A percentile compares a stretch with the other conserved stretches of the same genome.
Evolutionary conservation across 2,797 vertebrate genomes (phyloP).

Genomic region (Scleropages formosus): DNA sequence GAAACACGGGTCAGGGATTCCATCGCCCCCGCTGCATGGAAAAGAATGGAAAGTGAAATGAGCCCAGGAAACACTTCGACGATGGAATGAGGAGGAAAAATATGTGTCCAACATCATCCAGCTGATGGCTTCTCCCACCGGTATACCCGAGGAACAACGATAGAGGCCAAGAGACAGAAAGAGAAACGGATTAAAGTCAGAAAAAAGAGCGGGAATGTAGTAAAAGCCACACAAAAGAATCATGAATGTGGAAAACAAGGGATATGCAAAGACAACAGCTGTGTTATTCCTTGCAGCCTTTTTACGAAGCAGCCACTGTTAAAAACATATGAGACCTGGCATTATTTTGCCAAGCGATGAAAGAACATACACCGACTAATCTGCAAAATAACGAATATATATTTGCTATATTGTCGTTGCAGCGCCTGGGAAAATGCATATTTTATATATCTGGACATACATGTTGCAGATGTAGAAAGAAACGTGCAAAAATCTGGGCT

Average conservation of each 20-base stretch:
- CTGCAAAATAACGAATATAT: not conserved
- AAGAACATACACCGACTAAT: too few relatives aligned
- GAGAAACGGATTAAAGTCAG: too few relatives aligned
- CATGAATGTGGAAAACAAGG: too few relatives aligned
- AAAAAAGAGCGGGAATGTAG: not conserved
- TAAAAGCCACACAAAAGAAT: not conserved
- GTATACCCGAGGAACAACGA: not conserved
- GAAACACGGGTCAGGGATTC: not conserved
- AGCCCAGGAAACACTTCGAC: not conserved
- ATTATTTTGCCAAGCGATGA: too few relatives aligned
- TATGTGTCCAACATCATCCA: not conserved
- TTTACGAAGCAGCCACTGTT: too few relatives aligned
- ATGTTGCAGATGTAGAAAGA: not conserved
- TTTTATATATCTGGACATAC: too few relatives aligned
- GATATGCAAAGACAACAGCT: too few relatives aligned
- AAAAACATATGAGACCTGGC: too few relatives aligned
- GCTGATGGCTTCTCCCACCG: not conserved
- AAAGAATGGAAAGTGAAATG: not conserved
- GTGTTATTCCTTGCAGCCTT: too few relatives aligned
- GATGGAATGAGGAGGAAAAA: not conserved
- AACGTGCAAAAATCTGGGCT: not conserved
- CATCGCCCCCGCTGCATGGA: too few relatives aligned
- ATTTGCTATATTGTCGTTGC: not conserved
- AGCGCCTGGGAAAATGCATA: not conserved
- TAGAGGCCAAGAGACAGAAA: not conserved